Percentiles rank a stretch among this genome's conserved stretches.
Conservation (phyloP, 2,888 invertebrate genomes). For the Conomelus anceps region DNA sequence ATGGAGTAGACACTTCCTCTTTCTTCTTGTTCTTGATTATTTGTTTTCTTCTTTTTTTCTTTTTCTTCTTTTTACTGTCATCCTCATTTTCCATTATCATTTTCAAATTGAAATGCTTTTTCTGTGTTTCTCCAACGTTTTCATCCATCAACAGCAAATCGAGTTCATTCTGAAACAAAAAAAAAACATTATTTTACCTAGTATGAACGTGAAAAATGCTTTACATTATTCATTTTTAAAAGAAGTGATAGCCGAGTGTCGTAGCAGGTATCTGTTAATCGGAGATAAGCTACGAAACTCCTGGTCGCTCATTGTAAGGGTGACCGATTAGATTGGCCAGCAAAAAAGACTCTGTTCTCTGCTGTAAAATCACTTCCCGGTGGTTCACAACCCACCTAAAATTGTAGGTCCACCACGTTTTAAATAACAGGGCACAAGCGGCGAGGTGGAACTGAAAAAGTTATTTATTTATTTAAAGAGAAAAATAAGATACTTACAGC, state of each 20-base stretch:
- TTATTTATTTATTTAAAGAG: neutral
- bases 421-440: too few relatives aligned
- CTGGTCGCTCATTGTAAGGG: too few relatives aligned
- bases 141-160: constrained; percentile 63
- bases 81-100: constrained; percentile 62
- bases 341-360: too few relatives aligned
- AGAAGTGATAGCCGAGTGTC: too few relatives aligned
- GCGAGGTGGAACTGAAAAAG: too few relatives aligned
- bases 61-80: constrained; percentile 45
- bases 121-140: constrained; percentile 51
- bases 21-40: constrained; percentile 35
- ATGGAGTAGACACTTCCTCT: constrained; percentile 45
- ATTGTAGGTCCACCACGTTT: too few relatives aligned
- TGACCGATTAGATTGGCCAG: too few relatives aligned
- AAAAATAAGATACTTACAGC: neutral
- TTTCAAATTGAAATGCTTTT: constrained; percentile 72
- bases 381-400: too few relatives aligned
- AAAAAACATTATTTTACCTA: neutral
- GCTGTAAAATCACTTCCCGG: too few relatives aligned
- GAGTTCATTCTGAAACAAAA: constrained; percentile 50
- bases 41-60: constrained; percentile 40
- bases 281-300: too few relatives aligned
- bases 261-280: too few relatives aligned
- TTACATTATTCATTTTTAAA: too few relatives aligned
- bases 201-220: neutral